Base-by-base conservation (phyloP, 2,888 invertebrate genomes). In the Sipha maydis region DNA sequence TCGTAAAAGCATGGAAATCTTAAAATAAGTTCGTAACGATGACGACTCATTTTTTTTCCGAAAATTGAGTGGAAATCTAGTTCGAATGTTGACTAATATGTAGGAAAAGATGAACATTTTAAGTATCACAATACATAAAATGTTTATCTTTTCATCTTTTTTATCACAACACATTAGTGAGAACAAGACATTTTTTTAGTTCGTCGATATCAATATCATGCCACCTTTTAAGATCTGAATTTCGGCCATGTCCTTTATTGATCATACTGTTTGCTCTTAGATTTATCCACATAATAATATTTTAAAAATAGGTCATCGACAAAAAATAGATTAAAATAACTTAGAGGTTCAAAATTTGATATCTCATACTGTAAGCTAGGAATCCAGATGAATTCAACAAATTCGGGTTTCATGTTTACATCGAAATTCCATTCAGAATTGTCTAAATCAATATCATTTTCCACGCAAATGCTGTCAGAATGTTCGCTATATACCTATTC, bases 1-100 rank as follows among this genome's bases (percentile, higher is more conserved):
- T 76, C n/a, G 76, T 76, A 76, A 76, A 76, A 76, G 41, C 76
- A 76, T 41, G 41, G 41, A 17, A n/a, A 76, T 11, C 76, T 38
- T 17, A 61, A 61, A 61, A 61, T 61, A 61, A 17, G 8, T 61
- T 61, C 61, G 19, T 61, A 61, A 17, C 61, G 61, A 19, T 61
- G 61, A 61, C 61, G 61, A 61, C 61, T 61, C 61, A 61, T 61
- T 11, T 9, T 61, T 19, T 61, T 61, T 19, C 61, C 61, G 21
- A 61, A 61, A 61, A 61, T 61, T 19, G 61, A 19, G 19, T 61
- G 61, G 19, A 17, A 61, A 61, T 61, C 61, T 19, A 21, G 8
- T 61, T 61, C 61, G 4, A 17, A 17, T 19, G 8, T 61, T 17
- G 61, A 61, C 61, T 19, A 61, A 19, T 61, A 19, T 17, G 61